Percentiles rank a stretch among this genome's conserved stretches.
These are phyloP conservation scores for Notarius lentiginosus DNA, from an alignment of 2,113 vertebrate genomes.

Conservation along the genomic window DNA sequence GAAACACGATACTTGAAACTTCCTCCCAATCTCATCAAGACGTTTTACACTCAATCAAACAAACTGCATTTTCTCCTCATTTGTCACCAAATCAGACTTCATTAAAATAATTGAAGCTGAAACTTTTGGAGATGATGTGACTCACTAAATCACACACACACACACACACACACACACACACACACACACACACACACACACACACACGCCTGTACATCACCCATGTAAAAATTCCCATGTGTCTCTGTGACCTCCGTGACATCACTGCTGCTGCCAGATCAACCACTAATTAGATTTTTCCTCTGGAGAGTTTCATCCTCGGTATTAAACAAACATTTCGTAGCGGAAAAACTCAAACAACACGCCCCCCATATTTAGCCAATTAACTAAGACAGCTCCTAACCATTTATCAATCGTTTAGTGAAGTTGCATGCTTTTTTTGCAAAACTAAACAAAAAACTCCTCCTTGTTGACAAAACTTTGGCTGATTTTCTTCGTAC, in stretches of 20 bases:
- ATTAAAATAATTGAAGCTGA: slow-evolving; percentile 7
- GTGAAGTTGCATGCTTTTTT: background rate
- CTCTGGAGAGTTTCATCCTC: background rate
- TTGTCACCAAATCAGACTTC: background rate
- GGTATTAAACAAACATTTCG: background rate
- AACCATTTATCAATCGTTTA: background rate
- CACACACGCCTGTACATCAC: background rate
- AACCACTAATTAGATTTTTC: background rate
- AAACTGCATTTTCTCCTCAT: background rate
- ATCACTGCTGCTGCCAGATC: background rate
- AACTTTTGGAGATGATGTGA: background rate
- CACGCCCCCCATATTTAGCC: background rate
- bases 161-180: background rate
- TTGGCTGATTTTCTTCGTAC: background rate
- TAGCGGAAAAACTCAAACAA: background rate
- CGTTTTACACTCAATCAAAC: background rate
- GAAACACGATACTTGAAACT: slow-evolving; percentile 8
- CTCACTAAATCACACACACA: background rate
- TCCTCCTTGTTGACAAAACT: background rate
- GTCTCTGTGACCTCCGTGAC: background rate
- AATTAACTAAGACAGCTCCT: background rate
- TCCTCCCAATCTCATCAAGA: background rate
- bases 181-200: slow-evolving; percentile 31
- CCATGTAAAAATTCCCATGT: background rate
- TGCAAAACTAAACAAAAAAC: background rate